phyloP scores from a whole-genome alignment of 2,888 invertebrate species.

The Diogma glabrata region DNA sequence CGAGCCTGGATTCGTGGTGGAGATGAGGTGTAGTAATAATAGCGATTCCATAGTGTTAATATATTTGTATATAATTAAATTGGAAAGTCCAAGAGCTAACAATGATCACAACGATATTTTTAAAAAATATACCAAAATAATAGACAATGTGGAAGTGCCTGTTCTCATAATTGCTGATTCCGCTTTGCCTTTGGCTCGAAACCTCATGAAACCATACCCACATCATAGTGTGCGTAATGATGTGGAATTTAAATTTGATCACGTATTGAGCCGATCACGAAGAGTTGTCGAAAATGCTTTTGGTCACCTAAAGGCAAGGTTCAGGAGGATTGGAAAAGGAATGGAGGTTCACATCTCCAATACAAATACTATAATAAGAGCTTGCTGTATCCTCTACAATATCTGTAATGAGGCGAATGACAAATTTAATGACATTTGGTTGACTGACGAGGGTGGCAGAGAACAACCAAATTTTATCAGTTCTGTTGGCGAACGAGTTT shows the following conservation, averaged over 20 bases:
- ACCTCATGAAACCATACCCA: background rate
- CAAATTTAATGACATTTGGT: background rate
- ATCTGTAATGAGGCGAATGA: background rate
- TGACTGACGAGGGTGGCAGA: background rate
- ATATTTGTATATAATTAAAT: too few species aligned
- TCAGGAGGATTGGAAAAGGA: background rate
- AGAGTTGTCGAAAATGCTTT: slow-evolving; percentile 4
- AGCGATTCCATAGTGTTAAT: too few species aligned
- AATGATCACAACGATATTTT: background rate
- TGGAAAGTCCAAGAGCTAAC: too few species aligned
- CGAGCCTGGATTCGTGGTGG: too few species aligned
- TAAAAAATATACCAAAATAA: slow-evolving; percentile 8
- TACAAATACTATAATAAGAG: background rate
- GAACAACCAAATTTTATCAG: background rate
- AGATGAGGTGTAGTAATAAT: too few species aligned
- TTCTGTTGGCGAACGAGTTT: background rate
- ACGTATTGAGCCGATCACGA: background rate
- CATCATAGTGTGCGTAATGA: background rate
- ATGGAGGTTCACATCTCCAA: background rate
- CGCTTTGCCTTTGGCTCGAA: background rate
- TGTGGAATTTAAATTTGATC: background rate
- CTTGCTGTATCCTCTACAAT: slow-evolving; percentile 6
- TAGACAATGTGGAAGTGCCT: slow-evolving; percentile 14
- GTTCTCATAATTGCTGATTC: slow-evolving; percentile 16
- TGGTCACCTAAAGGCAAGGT: slow-evolving; percentile 2